Percentiles rank a stretch among this genome's conserved stretches.
phyloP scores from a whole-genome alignment of 2,113 vertebrate genomes.

The Myxocyprinus asiaticus region DNA sequence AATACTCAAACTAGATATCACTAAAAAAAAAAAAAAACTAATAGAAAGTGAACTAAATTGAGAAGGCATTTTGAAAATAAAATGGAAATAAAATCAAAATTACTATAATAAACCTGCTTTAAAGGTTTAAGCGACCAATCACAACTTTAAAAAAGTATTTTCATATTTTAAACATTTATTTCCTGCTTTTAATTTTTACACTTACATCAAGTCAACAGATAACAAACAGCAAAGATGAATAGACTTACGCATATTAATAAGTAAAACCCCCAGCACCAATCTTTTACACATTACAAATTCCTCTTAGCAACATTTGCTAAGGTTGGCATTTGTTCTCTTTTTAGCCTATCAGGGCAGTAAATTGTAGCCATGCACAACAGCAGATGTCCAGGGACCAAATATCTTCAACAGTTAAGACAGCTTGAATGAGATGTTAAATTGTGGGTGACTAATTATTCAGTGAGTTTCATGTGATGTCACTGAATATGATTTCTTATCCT shows the following conservation, averaged over 20 bases:
- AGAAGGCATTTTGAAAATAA: too few relatives aligned
- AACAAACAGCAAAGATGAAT: constrained; percentile 1
- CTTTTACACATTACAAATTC: constrained; percentile 19
- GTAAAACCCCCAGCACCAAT: constrained; percentile 15
- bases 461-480: background rate
- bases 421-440: background rate
- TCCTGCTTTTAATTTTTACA: constrained; percentile 9
- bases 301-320: background rate
- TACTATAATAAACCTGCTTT: too few relatives aligned
- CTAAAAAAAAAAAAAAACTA: too few relatives aligned
- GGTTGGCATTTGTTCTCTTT: constrained; percentile 3
- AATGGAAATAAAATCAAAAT: too few relatives aligned
- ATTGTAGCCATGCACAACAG: constrained; percentile 31
- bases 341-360: background rate
- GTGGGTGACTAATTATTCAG: background rate
- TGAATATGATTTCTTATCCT: background rate
- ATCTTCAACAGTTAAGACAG: constrained; percentile 16
- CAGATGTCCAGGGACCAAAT: constrained; percentile 7
- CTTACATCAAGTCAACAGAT: constrained; percentile 8
- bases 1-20: too few relatives aligned
- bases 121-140: background rate
- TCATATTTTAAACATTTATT: constrained; percentile 19
- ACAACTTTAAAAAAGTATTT: background rate
- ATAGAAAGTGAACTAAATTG: too few relatives aligned
- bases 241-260: background rate